These are phyloP conservation scores for Polydesmus complanatus DNA, from an alignment of 2,888 invertebrate species.

Conservation along the genomic window DNA sequence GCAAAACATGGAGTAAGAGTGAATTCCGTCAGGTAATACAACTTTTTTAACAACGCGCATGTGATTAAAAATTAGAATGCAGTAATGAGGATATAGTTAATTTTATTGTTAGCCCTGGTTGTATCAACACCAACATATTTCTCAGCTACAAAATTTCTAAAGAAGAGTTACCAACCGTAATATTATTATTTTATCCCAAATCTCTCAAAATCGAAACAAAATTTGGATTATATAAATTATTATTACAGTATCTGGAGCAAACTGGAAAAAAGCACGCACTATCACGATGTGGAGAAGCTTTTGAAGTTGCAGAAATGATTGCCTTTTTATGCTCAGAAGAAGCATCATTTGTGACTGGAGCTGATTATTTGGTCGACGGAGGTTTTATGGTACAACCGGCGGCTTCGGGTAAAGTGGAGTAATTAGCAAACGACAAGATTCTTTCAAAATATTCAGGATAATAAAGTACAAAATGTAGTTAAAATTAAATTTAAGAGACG, in stretches of 20 bases:
- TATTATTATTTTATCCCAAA: too few species aligned
- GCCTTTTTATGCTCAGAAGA: constrained; percentile 9
- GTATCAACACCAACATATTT: constrained; percentile 1
- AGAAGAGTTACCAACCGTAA: constrained; percentile 5
- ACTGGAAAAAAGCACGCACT: constrained; percentile 10
- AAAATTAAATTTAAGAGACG: too few species aligned
- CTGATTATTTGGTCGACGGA: constrained; percentile 10
- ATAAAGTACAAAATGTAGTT: too few species aligned
- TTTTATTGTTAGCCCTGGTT: constrained; percentile 6
- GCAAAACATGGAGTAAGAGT: constrained; percentile 6
- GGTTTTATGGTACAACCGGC: constrained; percentile 1
- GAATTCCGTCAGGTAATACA: constrained; percentile 6
- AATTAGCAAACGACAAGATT: neutral
- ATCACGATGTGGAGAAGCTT: constrained; percentile 10
- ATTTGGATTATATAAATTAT: neutral
- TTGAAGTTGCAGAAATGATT: constrained; percentile 9
- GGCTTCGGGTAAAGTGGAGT: neutral
- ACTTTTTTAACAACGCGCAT: too few species aligned
- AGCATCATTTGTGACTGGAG: constrained; percentile 10
- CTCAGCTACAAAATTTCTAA: neutral
- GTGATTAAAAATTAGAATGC: too few species aligned
- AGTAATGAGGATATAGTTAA: neutral
- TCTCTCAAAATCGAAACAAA: neutral
- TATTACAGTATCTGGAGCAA: constrained; percentile 6
- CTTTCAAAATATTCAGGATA: too few species aligned